Conservation (phyloP, 23 tunicate species). For the Trididemnum clinides region DNA sequence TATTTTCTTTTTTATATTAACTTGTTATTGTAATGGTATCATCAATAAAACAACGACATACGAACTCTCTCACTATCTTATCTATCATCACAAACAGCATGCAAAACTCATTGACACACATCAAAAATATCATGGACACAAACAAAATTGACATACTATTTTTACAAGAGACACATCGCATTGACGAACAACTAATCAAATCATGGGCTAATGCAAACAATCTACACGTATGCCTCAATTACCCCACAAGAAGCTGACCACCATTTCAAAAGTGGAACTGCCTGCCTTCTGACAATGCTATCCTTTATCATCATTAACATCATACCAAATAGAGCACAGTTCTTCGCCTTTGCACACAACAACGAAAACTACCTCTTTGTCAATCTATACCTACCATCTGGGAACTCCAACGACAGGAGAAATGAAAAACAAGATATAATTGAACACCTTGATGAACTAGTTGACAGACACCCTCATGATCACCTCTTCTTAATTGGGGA, state of each 20-base stretch:
- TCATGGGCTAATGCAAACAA: background rate
- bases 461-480: background rate
- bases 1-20: too few relatives aligned
- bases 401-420: background rate
- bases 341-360: background rate
- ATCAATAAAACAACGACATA: too few relatives aligned
- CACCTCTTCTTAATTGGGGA: background rate
- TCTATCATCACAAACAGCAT: background rate
- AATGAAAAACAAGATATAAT: background rate
- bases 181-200: background rate
- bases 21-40: too few relatives aligned
- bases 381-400: background rate
- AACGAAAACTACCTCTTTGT: background rate
- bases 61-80: background rate
- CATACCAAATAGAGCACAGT: background rate
- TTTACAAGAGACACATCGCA: background rate
- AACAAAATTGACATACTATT: background rate
- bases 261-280: conserved; percentile 11
- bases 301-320: background rate
- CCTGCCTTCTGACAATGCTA: background rate
- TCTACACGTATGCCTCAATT: background rate
- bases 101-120: background rate
- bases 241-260: background rate
- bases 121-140: background rate
- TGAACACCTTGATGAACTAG: background rate